A percentile compares a stretch with the other conserved stretches of the same genome.
Evolutionary conservation across 2,113 vertebrate genomes (phyloP).

Genomic region (Rhabdomys dilectus): DNA sequence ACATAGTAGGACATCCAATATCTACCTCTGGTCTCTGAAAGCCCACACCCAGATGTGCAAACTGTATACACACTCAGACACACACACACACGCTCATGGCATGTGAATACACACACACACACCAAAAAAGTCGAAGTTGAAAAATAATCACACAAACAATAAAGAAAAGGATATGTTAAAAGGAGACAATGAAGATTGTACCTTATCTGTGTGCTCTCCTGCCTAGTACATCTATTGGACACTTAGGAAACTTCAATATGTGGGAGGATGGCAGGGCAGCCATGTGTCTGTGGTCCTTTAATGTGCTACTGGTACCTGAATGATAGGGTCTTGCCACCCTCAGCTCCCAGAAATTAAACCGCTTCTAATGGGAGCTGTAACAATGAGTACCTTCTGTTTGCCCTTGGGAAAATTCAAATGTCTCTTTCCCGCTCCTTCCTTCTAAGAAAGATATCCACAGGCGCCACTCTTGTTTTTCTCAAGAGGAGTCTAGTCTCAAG

Average conservation of each 20-base stretch:
- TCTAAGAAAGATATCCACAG: background rate
- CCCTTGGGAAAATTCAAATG: background rate
- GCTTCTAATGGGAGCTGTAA: background rate
- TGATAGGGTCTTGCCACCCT: background rate
- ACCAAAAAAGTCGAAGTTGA: background rate
- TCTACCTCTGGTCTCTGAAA: background rate
- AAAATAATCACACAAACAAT: background rate
- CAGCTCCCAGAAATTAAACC: background rate
- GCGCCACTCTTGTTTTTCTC: too few relatives aligned
- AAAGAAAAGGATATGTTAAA: background rate
- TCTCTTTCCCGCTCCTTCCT: background rate
- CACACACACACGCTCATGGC: too few relatives aligned
- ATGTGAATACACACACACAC: too few relatives aligned
- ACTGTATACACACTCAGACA: background rate
- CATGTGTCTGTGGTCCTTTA: too few relatives aligned
- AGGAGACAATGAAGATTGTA: background rate
- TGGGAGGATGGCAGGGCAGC: background rate
- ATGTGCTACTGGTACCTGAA: background rate
- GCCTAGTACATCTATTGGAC: background rate
- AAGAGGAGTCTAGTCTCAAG: background rate
- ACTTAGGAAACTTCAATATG: background rate
- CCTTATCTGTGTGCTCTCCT: background rate
- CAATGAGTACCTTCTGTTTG: background rate
- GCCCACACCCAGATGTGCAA: background rate
- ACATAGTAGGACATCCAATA: background rate